phyloP scores from a whole-genome alignment of 2,113 vertebrate genomes.

The Poicephalus meyeri region DNA sequence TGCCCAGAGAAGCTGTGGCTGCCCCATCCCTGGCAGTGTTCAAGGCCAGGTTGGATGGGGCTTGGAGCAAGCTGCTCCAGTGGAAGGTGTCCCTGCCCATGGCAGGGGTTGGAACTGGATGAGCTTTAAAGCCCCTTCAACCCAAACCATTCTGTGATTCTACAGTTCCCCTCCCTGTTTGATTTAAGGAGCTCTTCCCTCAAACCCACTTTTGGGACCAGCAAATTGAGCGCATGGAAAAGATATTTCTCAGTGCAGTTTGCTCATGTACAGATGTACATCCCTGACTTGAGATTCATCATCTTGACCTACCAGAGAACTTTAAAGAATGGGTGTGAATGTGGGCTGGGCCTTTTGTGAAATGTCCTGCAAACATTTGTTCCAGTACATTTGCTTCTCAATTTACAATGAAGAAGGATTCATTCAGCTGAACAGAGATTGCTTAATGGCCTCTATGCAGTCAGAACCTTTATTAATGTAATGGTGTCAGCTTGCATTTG shows the following conservation, averaged over 20 bases:
- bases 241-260: background rate
- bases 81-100: background rate
- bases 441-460: background rate
- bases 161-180: background rate
- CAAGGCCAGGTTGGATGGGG: too few relatives aligned
- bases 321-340: background rate
- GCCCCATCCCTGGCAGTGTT: too few relatives aligned
- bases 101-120: background rate
- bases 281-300: background rate
- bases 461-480: slow-evolving; percentile 27
- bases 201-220: background rate
- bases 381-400: slow-evolving; percentile 41
- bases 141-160: background rate
- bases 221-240: background rate
- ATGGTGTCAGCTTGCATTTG: background rate
- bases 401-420: slow-evolving; percentile 41
- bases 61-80: background rate
- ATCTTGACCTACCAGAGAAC: background rate
- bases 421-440: slow-evolving; percentile 32
- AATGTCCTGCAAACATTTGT: slow-evolving; percentile 28
- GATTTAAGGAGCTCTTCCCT: background rate
- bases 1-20: too few relatives aligned
- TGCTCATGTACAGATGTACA: background rate
- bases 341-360: background rate
- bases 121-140: background rate